A percentile compares a stretch with the other conserved stretches of the same genome.
phyloP scores from a whole-genome alignment of 2,797 vertebrate species.

The Petrocephalus sullivani region DNA sequence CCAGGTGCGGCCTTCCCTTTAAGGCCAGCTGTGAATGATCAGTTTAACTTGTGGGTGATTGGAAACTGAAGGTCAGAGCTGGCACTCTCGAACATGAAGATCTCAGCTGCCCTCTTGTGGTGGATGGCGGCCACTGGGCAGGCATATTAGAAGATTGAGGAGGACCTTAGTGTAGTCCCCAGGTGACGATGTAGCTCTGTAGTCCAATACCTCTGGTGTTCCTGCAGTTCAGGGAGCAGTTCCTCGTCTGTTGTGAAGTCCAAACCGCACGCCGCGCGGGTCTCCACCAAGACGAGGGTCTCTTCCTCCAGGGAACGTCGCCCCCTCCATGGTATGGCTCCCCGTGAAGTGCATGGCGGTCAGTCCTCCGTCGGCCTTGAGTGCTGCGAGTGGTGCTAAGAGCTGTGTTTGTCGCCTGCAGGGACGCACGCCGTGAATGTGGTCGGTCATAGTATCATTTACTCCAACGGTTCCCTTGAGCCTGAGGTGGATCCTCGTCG shows the following conservation, averaged over 20 bases:
- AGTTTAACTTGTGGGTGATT: background rate
- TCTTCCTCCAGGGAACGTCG: conserved; percentile 53
- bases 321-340: conserved; percentile 63
- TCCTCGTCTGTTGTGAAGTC: conserved; percentile 44
- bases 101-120: background rate
- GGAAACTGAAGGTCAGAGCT: background rate
- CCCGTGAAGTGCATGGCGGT: background rate
- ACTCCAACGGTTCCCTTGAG: conserved; percentile 58
- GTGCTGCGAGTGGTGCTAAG: background rate
- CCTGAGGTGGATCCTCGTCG: conserved; percentile 51
- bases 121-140: background rate
- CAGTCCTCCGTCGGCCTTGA: background rate
- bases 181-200: conserved; percentile 1
- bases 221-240: conserved; percentile 51
- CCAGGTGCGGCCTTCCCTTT: conserved; percentile 36
- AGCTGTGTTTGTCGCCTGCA: background rate
- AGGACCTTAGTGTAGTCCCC: background rate
- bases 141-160: background rate
- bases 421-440: conserved; percentile 47
- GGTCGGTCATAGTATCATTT: conserved; percentile 66
- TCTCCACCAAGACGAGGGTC: conserved; percentile 58
- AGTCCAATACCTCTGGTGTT: background rate
- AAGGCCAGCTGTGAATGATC: background rate
- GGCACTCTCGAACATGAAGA: background rate
- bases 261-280: conserved; percentile 45